Base-by-base conservation (phyloP, 2,888 invertebrate species). In the Netelia virgata region DNA sequence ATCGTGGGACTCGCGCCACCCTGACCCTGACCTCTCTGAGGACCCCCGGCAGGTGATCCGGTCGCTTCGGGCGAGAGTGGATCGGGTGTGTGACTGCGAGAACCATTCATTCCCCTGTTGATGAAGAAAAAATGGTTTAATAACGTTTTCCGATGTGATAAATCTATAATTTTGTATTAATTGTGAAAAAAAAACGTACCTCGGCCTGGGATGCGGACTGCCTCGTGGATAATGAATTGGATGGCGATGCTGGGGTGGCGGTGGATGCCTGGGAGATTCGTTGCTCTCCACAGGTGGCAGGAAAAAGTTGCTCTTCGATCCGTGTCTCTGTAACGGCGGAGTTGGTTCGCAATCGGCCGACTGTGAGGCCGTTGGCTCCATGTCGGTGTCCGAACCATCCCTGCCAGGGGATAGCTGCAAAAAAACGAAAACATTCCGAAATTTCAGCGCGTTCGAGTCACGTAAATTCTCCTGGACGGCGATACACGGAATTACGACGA, bases 261-360 rank as follows among this genome's bases (percentile, higher is more conserved):
- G 91, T 55, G 93, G 93, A 87, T 93, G 93, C 88, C 93, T 92
- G 76, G 93, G 93, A 89, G 94, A 93, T 55, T 94, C 92, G 70
- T 90, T 92, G 86, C 94, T 94, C 90, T 94, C 95, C 89, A 95
- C 94, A 83, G 96, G 96, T 83, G 97, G 97, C 93, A 97, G 96
- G 95, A 98, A 98, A 94, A 98, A 96, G 94, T 98, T 98, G 90
- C 96, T 97, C 90, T 96, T 97, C 82, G 98, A 98, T 90, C 97
- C 97, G 91, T 97, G 97, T 89, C 98, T 95, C 94, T 97, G 97
- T 88, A 97, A 94, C 11, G 97, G 96, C 68, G 98, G 98, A 88
- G 98, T 98, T 9, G 98, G 98, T 94, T 98, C 98, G 94, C 98
- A 98, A 95, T 98, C 98, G 90, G 97, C 97, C 73, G 97, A 97